phyloP scores from a whole-genome alignment of 2,797 vertebrate species.

The Bradypodion pumilum region DNA sequence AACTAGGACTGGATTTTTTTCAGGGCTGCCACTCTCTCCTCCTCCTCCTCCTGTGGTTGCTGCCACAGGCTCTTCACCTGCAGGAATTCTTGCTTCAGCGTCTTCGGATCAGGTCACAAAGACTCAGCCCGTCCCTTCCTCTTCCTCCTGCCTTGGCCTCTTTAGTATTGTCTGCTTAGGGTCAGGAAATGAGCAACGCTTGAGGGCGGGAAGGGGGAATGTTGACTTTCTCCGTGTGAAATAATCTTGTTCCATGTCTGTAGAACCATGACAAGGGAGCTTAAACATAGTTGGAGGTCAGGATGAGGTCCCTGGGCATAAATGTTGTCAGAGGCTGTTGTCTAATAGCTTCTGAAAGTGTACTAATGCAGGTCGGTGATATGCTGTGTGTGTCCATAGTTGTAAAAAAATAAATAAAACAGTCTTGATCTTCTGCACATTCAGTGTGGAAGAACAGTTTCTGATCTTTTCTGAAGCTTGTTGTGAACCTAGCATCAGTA shows the following conservation, averaged over 20 bases:
- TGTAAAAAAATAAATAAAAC: accelerated
- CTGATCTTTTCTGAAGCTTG: background rate
- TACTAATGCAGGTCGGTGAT: background rate
- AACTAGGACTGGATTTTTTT: constrained; percentile 75
- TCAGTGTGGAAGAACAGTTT: background rate
- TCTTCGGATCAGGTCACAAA: constrained; percentile 76
- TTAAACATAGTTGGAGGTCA: background rate
- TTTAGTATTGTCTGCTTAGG: constrained; percentile 18
- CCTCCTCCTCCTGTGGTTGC: background rate
- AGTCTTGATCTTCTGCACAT: background rate
- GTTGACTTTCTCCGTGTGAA: background rate
- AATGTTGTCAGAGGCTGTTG: background rate
- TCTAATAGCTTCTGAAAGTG: background rate
- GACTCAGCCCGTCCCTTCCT: constrained; percentile 17
- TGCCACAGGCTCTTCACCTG: constrained; percentile 31
- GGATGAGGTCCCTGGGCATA: background rate
- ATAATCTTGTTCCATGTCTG: background rate
- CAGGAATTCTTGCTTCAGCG: constrained; percentile 52
- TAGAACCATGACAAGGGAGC: background rate
- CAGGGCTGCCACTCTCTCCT: constrained; percentile 46
- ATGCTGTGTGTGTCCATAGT: accelerated
- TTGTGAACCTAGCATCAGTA: background rate
- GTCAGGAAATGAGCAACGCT: background rate
- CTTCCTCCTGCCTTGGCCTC: background rate
- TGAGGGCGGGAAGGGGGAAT: constrained; percentile 26